phyloP scores from a whole-genome alignment of 2,797 vertebrate genomes.

The Trachops cirrhosus region DNA sequence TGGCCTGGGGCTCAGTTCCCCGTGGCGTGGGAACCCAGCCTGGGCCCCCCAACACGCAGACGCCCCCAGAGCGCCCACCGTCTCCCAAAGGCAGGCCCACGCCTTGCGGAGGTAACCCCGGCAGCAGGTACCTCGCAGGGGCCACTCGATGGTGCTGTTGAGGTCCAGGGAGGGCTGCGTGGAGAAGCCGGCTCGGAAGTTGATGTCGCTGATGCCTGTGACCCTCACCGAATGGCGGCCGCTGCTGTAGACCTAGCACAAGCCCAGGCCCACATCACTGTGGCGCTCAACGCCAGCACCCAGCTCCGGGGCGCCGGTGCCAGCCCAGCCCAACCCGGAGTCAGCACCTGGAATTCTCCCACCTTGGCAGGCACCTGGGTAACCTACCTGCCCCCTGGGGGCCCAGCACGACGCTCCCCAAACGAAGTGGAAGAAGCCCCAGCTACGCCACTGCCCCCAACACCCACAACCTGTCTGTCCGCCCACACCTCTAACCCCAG shows the following conservation, averaged over 20 bases:
- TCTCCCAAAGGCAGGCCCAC: background rate
- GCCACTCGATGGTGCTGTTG: constrained; percentile 87
- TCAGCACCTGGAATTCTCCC: background rate
- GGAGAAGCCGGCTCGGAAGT: constrained; percentile 93
- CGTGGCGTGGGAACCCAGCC: too few relatives aligned
- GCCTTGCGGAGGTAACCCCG: background rate
- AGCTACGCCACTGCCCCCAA: background rate
- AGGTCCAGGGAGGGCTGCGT: constrained; percentile 84
- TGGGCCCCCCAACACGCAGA: rapidly evolving
- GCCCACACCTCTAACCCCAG: background rate
- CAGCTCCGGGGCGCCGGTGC: background rate
- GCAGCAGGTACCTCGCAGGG: constrained; percentile 89
- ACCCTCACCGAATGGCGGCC: constrained; percentile 94
- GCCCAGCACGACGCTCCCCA: background rate
- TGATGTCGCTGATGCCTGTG: constrained; percentile 91
- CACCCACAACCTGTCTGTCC: background rate
- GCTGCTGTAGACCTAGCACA: constrained; percentile 87
- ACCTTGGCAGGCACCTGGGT: background rate
- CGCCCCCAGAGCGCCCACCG: background rate
- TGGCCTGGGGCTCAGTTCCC: background rate
- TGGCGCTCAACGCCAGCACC: background rate
- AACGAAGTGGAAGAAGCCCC: background rate
- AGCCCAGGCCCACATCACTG: background rate
- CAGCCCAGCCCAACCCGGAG: rapidly evolving
- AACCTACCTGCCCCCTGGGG: background rate